A percentile compares a stretch with the other conserved stretches of the same genome.
These are phyloP conservation scores for Pipra filicauda DNA, from an alignment of 2,113 vertebrate species.

Conservation along the genomic window DNA sequence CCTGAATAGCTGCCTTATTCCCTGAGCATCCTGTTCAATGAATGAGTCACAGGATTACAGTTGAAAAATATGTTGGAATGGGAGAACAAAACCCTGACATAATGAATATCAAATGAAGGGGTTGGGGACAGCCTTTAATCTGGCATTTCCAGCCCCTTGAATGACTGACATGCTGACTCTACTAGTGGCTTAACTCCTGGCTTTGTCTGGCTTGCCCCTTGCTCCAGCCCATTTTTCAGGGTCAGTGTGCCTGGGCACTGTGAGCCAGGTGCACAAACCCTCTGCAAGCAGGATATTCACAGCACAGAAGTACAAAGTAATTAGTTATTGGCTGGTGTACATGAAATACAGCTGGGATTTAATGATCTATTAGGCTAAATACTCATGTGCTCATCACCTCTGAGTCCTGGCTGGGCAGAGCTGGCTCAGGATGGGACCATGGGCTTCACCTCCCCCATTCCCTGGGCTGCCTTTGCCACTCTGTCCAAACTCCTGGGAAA, in stretches of 20 bases:
- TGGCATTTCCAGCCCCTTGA: neutral
- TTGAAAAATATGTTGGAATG: slow-evolving; percentile 6
- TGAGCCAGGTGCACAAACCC: neutral
- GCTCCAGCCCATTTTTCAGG: neutral
- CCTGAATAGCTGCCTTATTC: slow-evolving; percentile 62
- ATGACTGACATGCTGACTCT: neutral
- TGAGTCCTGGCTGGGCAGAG: neutral
- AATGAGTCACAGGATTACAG: slow-evolving; percentile 61
- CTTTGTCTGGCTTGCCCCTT: neutral
- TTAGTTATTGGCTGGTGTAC: neutral
- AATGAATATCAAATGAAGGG: neutral
- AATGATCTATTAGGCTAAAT: fast-evolving
- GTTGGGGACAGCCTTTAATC: neutral
- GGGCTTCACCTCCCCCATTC: neutral
- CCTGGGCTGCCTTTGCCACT: neutral
- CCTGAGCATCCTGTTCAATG: slow-evolving; percentile 55
- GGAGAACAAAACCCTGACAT: slow-evolving; percentile 24
- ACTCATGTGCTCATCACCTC: neutral
- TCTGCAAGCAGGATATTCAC: neutral
- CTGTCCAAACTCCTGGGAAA: neutral
- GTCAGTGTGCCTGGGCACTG: neutral
- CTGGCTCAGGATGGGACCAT: no score
- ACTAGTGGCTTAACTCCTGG: neutral
- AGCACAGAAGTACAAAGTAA: neutral
- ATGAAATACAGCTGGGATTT: neutral